A percentile compares a stretch with the other conserved stretches of the same genome.
Evolutionary conservation across 2,113 vertebrate genomes (phyloP).

Genomic region (Proteles cristata): DNA sequence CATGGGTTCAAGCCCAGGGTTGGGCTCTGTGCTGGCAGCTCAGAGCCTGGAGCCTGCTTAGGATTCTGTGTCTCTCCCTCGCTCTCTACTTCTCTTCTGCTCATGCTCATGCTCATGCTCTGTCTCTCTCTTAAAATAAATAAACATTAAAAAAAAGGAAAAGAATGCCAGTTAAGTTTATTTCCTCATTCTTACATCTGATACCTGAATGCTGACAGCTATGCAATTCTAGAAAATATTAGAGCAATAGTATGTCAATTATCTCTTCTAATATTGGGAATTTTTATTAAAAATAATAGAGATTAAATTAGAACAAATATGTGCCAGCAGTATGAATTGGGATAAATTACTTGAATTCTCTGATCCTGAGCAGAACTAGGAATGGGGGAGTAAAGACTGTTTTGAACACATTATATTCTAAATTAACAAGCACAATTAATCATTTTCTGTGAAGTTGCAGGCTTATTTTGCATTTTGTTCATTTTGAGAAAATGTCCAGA

Average conservation of each 20-base stretch:
- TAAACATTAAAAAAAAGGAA: too few relatives aligned
- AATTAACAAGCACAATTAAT: background rate
- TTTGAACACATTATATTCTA: background rate
- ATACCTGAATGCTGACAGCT: background rate
- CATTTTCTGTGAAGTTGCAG: background rate
- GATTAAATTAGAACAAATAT: background rate
- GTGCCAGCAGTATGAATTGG: accelerated
- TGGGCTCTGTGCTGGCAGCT: too few relatives aligned
- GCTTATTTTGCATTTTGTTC: background rate
- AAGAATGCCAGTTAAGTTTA: background rate
- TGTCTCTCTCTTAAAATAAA: too few relatives aligned
- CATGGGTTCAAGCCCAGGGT: too few relatives aligned
- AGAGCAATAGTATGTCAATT: background rate
- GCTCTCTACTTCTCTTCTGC: too few relatives aligned
- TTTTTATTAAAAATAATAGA: background rate
- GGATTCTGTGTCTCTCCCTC: too few relatives aligned
- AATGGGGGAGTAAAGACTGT: background rate
- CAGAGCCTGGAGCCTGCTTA: too few relatives aligned
- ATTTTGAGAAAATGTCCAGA: background rate
- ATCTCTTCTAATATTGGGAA: background rate
- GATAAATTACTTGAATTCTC: background rate
- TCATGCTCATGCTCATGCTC: too few relatives aligned
- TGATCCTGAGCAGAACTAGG: background rate
- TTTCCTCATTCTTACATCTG: background rate
- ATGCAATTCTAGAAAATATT: background rate